These are phyloP conservation scores for Halyomorpha halys DNA, from an alignment of 1,140 invertebrate species.

Conservation along the genomic window DNA sequence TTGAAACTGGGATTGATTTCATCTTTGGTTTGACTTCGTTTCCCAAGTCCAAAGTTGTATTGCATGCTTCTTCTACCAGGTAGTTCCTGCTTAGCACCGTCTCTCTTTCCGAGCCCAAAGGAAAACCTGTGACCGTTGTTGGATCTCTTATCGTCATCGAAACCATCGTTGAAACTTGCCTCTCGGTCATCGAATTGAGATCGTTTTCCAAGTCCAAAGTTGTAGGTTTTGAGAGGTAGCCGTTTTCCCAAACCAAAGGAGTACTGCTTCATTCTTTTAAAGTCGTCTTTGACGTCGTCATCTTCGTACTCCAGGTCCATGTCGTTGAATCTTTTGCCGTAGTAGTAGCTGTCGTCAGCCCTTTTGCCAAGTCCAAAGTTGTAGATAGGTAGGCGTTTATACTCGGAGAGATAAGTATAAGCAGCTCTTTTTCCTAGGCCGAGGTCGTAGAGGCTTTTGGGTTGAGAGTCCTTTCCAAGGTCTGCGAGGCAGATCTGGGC, in stretches of 20 bases:
- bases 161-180: neutral
- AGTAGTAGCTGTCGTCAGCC: slow-evolving; percentile 13
- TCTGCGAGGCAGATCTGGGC: slow-evolving; percentile 4
- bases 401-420: slow-evolving; percentile 52
- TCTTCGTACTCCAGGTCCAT: slow-evolving; percentile 29
- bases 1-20: neutral
- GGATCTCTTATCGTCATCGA: neutral
- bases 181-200: slow-evolving; percentile 2
- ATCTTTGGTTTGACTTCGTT: slow-evolving; percentile 17
- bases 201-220: slow-evolving; percentile 34
- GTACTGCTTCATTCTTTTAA: slow-evolving; percentile 33
- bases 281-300: slow-evolving; percentile 29
- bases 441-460: slow-evolving; percentile 29
- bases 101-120: slow-evolving; percentile 52
- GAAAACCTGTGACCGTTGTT: slow-evolving; percentile 17
- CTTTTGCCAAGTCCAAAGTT: slow-evolving; percentile 55
- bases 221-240: slow-evolving; percentile 30
- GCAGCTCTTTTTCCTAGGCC: slow-evolving; percentile 45
- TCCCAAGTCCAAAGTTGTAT: slow-evolving; percentile 34
- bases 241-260: slow-evolving; percentile 38
- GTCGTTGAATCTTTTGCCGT: slow-evolving; percentile 29
- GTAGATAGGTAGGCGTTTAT: slow-evolving; percentile 52
- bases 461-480: slow-evolving; percentile 1
- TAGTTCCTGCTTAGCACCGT: slow-evolving; percentile 28
- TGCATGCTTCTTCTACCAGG: slow-evolving; percentile 29